A percentile compares a stretch with the other conserved stretches of the same genome.
phyloP scores from a whole-genome alignment of 2,113 vertebrate species.

The Egretta garzetta region DNA sequence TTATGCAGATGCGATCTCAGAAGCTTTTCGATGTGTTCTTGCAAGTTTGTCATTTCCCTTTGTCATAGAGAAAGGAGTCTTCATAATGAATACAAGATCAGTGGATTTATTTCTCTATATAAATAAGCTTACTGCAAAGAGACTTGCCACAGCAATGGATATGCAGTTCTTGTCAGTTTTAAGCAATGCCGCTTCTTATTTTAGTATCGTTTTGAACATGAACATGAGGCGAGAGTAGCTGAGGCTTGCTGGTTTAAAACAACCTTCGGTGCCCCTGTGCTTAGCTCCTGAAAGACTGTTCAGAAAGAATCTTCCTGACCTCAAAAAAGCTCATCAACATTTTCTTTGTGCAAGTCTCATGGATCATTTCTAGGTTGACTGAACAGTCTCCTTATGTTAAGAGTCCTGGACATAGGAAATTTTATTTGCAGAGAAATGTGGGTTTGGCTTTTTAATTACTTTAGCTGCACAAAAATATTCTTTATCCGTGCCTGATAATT shows the following conservation, averaged over 20 bases:
- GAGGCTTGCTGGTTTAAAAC: not conserved
- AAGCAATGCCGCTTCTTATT: constrained; percentile 30
- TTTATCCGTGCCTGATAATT: not conserved
- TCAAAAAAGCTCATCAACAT: not conserved
- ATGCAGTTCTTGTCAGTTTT: constrained; percentile 17
- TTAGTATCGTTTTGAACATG: not conserved
- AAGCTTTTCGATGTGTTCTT: not conserved
- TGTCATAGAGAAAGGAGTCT: not conserved
- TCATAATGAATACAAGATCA: not conserved
- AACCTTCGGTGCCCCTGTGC: not conserved
- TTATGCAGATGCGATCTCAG: not conserved
- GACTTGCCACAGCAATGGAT: not conserved
- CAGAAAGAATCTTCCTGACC: not conserved
- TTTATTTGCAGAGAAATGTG: not conserved
- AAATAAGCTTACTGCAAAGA: not conserved
- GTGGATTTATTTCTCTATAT: constrained; percentile 26
- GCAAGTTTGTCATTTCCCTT: constrained; percentile 21
- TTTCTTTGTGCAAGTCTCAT: not conserved
- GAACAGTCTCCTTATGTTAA: not conserved
- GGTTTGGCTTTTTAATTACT: not conserved
- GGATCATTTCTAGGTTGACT: not conserved
- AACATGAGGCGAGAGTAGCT: not conserved
- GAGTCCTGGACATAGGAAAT: not conserved
- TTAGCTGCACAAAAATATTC: not conserved
- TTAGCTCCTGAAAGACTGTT: not conserved